Percentiles rank a stretch among this genome's conserved stretches.
Evolutionary conservation across 2,888 invertebrate species (phyloP).

Genomic region (Eilema depressum): DNA sequence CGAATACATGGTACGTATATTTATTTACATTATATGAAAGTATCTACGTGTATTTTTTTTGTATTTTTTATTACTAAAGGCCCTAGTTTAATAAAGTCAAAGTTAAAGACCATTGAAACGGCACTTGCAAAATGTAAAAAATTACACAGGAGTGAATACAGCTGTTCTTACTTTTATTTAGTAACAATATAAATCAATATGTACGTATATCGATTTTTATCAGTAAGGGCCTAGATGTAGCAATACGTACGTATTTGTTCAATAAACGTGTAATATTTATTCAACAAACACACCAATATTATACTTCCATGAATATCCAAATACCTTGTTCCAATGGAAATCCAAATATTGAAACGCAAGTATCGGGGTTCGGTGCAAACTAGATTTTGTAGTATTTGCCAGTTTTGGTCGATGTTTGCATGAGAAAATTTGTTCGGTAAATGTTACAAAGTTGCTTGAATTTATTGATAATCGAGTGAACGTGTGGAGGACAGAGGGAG

Average conservation of each 20-base stretch:
- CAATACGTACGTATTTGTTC: constrained; percentile 8
- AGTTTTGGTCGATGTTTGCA: constrained; percentile 48
- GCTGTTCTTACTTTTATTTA: too few species aligned
- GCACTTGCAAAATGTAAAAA: too few species aligned
- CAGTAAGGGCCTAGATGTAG: too few species aligned
- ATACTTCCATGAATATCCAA: constrained; percentile 48
- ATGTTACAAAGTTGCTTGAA: constrained; percentile 27
- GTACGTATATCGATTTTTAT: too few species aligned
- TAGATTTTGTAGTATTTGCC: constrained; percentile 60
- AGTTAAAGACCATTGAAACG: too few species aligned
- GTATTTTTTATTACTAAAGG: too few species aligned
- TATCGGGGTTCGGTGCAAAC: constrained; percentile 57
- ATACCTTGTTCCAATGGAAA: constrained; percentile 45
- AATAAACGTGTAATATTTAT: constrained; percentile 23
- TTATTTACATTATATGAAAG: constrained; percentile 19
- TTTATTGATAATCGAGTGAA: constrained; percentile 35
- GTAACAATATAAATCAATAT: too few species aligned
- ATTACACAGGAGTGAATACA: too few species aligned
- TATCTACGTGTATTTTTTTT: constrained; percentile 7
- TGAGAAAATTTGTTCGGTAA: constrained; percentile 36
- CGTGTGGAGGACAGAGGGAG: constrained; percentile 4
- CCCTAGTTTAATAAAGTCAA: too few species aligned
- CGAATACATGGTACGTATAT: background rate
- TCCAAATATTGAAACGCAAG: constrained; percentile 58
- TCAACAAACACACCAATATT: constrained; percentile 45